Base-by-base conservation (phyloP, 2,797 vertebrate species). In the Trachurus trachurus region DNA sequence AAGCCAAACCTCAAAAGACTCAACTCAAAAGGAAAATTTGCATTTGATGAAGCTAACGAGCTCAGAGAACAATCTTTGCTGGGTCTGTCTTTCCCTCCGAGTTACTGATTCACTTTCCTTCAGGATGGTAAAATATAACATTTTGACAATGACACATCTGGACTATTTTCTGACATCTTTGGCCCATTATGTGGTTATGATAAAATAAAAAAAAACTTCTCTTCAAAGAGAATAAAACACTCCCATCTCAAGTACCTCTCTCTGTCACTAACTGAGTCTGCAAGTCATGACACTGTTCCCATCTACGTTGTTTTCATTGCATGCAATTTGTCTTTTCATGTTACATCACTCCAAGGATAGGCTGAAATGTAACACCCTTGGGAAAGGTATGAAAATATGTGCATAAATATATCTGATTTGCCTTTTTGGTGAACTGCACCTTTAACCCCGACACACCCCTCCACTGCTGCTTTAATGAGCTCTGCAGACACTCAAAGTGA, bases 391-490 rank as follows among this genome's bases (percentile, higher is more conserved):
- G 40, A 72, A 58, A 69, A 60, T 54, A 53, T 26, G 61, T 59
- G 57, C 53, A 56, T 15, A 5, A 39, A 72, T 73, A 67, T 71
- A 34, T 65, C 31, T 22, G 56, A 49, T 56, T 67, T 64, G 50
- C 67, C 63, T 22, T 80, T 71, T 73, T 57, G 78, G 73, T 73
- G 69, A 88, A 82, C 61, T 71, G 70, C 64, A 86, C 87, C 82
- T 87, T 91, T 87, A 85, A 83, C 89, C 86, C 37, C 70, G 21
- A 64, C 58, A 71, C 76, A n/a, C 74, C 79, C 81, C 77, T 80
- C 53, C 65, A 11, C 62, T 81, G 83, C 66, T 76, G 76, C 73
- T 90, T 83, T 89, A 91, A 89, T 82, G 84, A 88, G 83, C 82
- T 62, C 79, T 77, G 83, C 81, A 82, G 76, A 74, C 84, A 54